These are phyloP conservation scores for Spermophilus dauricus DNA, from an alignment of 2,113 vertebrate genomes.

Conservation along the genomic window DNA sequence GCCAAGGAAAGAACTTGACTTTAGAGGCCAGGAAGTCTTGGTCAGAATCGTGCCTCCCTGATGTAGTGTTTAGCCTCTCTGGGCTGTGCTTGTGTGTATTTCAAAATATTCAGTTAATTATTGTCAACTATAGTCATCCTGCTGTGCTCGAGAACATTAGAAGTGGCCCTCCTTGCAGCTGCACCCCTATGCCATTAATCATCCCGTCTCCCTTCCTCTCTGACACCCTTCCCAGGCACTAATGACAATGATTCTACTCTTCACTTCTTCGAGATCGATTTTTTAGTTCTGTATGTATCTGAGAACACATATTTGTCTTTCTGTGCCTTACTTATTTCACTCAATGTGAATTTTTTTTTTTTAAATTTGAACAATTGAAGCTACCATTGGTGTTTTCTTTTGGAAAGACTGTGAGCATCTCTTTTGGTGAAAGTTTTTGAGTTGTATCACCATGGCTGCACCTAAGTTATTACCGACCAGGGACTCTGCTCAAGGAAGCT, in stretches of 20 bases:
- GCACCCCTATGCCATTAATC: accelerated
- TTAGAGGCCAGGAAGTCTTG: background rate
- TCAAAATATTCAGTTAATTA: background rate
- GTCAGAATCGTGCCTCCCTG: background rate
- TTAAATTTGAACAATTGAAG: background rate
- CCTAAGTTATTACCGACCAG: background rate
- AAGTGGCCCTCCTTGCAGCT: too few relatives aligned
- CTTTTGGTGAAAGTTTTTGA: background rate
- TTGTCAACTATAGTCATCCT: background rate
- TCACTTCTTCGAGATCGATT: background rate
- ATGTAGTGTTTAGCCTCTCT: background rate
- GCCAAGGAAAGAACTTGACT: background rate
- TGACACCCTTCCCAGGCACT: background rate
- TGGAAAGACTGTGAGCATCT: background rate
- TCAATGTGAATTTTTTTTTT: background rate
- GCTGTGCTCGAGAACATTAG: background rate
- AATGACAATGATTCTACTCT: background rate
- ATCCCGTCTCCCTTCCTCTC: background rate
- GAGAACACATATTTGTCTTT: background rate
- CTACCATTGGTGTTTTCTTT: background rate
- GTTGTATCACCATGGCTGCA: background rate
- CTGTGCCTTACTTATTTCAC: background rate
- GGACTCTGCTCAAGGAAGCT: background rate
- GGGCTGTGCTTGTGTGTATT: too few relatives aligned
- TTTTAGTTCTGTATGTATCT: background rate